These are phyloP conservation scores for Masnerella sp. DNA, from an alignment of 2,888 invertebrate species.

Conservation along the genomic window DNA sequence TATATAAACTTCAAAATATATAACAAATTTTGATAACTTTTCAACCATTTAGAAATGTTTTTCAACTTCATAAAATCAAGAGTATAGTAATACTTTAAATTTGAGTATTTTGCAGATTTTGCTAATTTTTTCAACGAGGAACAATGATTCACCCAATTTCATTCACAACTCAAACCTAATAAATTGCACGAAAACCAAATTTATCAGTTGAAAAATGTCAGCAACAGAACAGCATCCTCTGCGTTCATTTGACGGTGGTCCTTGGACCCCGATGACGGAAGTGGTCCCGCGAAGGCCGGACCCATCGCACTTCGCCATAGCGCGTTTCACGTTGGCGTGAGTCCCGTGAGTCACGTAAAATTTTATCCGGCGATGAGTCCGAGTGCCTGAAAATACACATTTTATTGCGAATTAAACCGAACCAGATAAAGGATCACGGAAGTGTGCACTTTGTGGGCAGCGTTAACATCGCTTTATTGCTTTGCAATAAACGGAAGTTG, in stretches of 20 bases:
- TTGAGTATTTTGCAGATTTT: too few species aligned
- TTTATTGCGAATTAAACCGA: conserved; percentile 1
- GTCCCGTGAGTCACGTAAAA: conserved; percentile 37
- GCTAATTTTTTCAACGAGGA: too few species aligned
- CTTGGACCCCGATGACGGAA: conserved; percentile 48
- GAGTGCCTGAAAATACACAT: conserved; percentile 1
- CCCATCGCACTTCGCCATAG: conserved; percentile 8
- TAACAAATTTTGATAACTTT: too few species aligned
- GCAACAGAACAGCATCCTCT: conserved; percentile 15
- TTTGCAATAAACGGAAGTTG: too few species aligned
- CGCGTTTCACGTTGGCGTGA: conserved; percentile 35
- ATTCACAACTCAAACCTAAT: neutral
- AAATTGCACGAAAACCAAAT: neutral
- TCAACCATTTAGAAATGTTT: too few species aligned
- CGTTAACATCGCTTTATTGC: too few species aligned
- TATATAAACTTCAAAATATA: too few species aligned
- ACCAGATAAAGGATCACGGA: neutral
- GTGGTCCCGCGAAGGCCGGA: conserved; percentile 40
- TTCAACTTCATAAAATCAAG: too few species aligned
- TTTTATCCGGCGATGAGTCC: conserved; percentile 21
- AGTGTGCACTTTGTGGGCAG: neutral
- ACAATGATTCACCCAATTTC: neutral
- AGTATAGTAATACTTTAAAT: too few species aligned
- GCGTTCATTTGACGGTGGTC: conserved; percentile 6
- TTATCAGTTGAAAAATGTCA: neutral